Conservation (phyloP, 2,113 vertebrate species). For the Plectropomus leopardus region DNA sequence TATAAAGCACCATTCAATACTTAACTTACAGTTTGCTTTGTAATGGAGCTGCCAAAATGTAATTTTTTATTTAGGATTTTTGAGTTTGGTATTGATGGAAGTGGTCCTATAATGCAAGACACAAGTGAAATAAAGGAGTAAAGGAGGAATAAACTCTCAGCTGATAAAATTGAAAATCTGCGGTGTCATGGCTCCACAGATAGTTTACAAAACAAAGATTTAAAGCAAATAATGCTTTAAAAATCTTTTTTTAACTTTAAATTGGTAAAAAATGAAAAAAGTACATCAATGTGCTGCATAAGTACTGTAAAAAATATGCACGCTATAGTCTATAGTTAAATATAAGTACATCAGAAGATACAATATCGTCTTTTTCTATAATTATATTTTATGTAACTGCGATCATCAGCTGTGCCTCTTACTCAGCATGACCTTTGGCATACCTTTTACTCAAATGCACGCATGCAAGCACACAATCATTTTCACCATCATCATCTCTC, state of each 20-base stretch:
- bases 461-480: neutral
- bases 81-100: neutral
- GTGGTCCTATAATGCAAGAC: neutral
- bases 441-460: neutral
- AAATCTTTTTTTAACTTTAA: neutral
- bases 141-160: no score
- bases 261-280: neutral
- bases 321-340: no score
- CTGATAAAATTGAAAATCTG: neutral
- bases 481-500: neutral
- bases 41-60: neutral
- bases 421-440: no score
- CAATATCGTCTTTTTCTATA: no score
- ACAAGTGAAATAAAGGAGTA: neutral
- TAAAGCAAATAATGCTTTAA: neutral
- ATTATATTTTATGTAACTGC: no score
- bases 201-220: neutral
- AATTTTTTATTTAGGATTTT: neutral
- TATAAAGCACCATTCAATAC: neutral
- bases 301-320: neutral
- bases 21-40: neutral
- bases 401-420: neutral
- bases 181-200: neutral
- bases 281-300: neutral
- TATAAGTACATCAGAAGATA: no score